Base-by-base conservation (phyloP, 1,140 invertebrate genomes). In the Tetraneura akinire region DNA sequence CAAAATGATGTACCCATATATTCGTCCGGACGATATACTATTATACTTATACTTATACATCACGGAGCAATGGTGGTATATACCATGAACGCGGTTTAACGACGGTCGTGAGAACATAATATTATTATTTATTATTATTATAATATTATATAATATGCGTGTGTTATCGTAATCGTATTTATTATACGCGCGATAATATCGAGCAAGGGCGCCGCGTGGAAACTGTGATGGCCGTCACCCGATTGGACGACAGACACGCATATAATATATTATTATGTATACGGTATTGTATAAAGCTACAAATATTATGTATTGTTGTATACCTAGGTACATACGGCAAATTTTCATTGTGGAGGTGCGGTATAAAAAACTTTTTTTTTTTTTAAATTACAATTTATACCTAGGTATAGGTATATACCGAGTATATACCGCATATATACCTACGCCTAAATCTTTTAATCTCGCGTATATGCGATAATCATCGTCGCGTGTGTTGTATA, bases 181-280 rank as follows among this genome's bases (percentile, higher is more conserved):
- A n/a, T n/a, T n/a, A n/a, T n/a, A 18, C 29, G 29, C 49, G 49
- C 62, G 62, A 66, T 66, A 66, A 66, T 21, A 66, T 66, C 62
- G 62, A 37, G 8, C 32, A 37, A 4, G 62, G 62, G 62, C 62
- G 62, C 62, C 62, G 62, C 62, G 29, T n/a, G 62, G 32, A 37
- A 37, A 37, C 32, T 1, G 62, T 32, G 60, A 64, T 64, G 60
- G 60, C 60, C 29, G 16, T 29, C 26, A 29, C 60, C 29, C 62
- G 62, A 66, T 66, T 66, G 62, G 62, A 37, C 29, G 62, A 66
- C 62, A 10, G 10, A 26, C 57, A 23, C 23, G 32, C n/a, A n/a
- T n/a, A n/a, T n/a, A n/a, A n/a, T n/a, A n/a, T n/a, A n/a, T n/a
- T n/a, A n/a, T n/a, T n/a, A n/a, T n/a, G n/a, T n/a, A n/a, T n/a